Percentiles rank a stretch among this genome's conserved stretches.
Evolutionary conservation across 37 sponge, comb jelly and placozoan genomes (phyloP).

Genomic region (Ianthella basta): DNA sequence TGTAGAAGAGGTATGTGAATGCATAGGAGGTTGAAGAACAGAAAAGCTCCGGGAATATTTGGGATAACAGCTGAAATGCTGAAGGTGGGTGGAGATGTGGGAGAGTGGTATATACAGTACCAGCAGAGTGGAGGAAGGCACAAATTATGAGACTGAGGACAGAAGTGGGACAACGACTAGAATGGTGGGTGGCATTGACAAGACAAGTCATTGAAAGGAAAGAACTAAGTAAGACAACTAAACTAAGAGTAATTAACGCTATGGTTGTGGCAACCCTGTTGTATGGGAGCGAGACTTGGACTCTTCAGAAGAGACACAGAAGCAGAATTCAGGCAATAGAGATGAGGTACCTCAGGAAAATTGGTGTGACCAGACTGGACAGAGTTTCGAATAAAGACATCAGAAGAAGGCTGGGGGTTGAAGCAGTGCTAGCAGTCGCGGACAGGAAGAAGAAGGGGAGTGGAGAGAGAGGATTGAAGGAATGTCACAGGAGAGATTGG

Average conservation of each 20-base stretch:
- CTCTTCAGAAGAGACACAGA: slow-evolving; percentile 3
- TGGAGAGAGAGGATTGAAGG: neutral
- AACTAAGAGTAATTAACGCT: neutral
- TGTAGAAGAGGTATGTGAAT: neutral
- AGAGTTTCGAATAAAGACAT: neutral
- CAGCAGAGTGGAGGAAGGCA: neutral
- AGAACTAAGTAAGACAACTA: neutral
- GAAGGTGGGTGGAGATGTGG: neutral
- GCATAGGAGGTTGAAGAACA: neutral
- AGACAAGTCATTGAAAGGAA: neutral
- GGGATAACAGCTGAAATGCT: neutral
- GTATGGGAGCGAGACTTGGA: slow-evolving; percentile 18
- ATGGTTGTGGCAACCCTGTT: neutral
- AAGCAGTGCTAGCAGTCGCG: slow-evolving; percentile 21
- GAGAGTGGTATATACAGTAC: neutral
- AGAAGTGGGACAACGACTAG: neutral
- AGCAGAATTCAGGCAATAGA: slow-evolving; percentile 16
- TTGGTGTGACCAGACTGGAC: slow-evolving; percentile 22
- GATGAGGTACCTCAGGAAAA: neutral
- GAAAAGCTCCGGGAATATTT: neutral
- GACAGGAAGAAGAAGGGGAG: neutral
- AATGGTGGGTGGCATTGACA: neutral
- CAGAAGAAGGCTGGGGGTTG: slow-evolving; percentile 4
- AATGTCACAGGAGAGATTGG: neutral
- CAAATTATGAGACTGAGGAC: neutral